phyloP scores from a whole-genome alignment of 92 coral and sea anemone genomes.

The Porites rus region DNA sequence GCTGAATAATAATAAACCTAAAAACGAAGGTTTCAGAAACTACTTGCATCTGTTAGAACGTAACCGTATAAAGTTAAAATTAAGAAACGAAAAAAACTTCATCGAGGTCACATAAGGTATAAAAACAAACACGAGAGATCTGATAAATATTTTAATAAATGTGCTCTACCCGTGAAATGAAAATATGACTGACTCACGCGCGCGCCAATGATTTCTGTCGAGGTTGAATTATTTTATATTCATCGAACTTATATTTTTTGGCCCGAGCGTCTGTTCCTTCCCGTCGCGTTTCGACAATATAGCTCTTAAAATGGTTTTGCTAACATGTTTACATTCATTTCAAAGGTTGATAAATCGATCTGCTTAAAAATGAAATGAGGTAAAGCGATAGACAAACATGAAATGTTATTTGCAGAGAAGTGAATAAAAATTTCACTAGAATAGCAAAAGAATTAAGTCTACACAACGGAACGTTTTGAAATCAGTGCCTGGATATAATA shows the following conservation, averaged over 20 bases:
- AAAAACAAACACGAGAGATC: not conserved
- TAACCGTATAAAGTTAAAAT: no score
- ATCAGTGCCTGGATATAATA: not conserved
- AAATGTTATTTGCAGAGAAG: not conserved
- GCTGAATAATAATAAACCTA: no score
- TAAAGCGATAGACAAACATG: not conserved
- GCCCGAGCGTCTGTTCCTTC: not conserved
- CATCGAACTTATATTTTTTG: not conserved
- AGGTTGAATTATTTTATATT: not conserved
- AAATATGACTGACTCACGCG: not conserved
- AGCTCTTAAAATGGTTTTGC: not conserved
- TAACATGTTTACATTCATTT: not conserved
- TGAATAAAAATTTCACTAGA: not conserved
- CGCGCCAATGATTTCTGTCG: not conserved
- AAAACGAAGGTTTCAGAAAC: no score
- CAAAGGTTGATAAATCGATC: constrained; percentile 12
- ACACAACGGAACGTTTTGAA: not conserved
- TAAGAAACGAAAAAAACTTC: not conserved
- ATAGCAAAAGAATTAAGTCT: not conserved
- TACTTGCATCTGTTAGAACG: no score
- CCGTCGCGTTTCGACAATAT: not conserved
- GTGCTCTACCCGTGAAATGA: not conserved
- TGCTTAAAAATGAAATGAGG: not conserved
- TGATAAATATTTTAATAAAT: no score
- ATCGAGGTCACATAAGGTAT: not conserved